phyloP scores from a whole-genome alignment of 53 echinoderm and acorn worm species.

The Paelopatides confundens region DNA sequence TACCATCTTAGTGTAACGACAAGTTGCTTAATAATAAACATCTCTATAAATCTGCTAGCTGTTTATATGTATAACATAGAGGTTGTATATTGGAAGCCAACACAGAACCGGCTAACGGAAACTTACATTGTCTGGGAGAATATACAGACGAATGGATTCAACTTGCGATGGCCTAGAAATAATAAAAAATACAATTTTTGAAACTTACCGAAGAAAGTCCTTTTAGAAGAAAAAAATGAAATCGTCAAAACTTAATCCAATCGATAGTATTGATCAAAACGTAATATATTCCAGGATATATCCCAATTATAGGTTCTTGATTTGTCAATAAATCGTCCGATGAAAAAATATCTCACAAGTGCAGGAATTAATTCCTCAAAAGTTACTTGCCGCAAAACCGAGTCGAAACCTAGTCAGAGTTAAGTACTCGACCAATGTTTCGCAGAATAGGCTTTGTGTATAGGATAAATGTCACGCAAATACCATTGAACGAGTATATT shows the following conservation, averaged over 20 bases:
- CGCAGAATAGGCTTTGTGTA: slow-evolving; percentile 18
- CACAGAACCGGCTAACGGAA: neutral
- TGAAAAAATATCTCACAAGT: neutral
- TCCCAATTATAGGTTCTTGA: neutral
- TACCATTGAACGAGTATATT: neutral
- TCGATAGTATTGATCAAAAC: neutral
- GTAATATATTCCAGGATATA: neutral
- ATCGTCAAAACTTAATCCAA: neutral
- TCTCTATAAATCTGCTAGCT: too few relatives aligned
- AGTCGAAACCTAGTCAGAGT: slow-evolving; percentile 14
- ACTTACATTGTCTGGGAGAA: too few relatives aligned
- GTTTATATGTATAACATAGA: too few relatives aligned
- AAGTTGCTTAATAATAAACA: too few relatives aligned
- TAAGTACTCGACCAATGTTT: slow-evolving; percentile 11
- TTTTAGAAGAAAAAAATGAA: neutral
- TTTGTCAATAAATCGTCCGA: neutral
- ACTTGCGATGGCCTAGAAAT: too few relatives aligned
- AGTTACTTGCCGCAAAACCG: neutral
- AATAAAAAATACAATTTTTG: neutral
- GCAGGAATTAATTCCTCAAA: neutral
- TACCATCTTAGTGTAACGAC: too few relatives aligned
- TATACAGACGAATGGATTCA: too few relatives aligned
- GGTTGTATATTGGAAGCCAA: neutral
- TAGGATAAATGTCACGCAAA: neutral
- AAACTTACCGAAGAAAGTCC: neutral